Evolutionary conservation across 2,113 vertebrate genomes (phyloP).

Genomic region (Haliaeetus leucogaster): DNA sequence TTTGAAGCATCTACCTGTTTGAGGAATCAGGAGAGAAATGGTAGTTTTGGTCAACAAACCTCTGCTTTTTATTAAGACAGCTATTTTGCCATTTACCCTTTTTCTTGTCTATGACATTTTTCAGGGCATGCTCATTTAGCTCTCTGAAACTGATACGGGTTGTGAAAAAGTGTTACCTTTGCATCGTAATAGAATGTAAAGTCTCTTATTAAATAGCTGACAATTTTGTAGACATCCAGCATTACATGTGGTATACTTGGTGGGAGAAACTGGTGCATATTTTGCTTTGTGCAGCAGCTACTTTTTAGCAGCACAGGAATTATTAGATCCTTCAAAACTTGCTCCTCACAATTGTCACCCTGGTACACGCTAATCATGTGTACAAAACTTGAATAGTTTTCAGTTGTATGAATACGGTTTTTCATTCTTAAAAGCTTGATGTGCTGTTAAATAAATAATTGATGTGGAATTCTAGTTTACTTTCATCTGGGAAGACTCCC

Average conservation of each 20-base stretch:
- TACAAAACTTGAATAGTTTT: not conserved
- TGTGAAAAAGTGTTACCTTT: not conserved
- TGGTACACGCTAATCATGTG: not conserved
- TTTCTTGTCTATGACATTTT: not conserved
- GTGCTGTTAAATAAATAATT: not conserved
- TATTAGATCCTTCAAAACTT: not conserved
- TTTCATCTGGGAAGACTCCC: not conserved
- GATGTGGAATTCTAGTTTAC: not conserved
- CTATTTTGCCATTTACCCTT: not conserved
- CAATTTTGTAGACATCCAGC: not conserved
- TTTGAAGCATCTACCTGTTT: not conserved
- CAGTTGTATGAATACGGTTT: not conserved
- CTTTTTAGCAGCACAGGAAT: not conserved
- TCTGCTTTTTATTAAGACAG: not conserved
- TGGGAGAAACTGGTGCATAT: not conserved
- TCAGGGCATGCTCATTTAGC: not conserved
- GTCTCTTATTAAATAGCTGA: not conserved
- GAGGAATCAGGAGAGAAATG: not conserved
- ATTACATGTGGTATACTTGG: not conserved
- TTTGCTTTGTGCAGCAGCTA: not conserved
- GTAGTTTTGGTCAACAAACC: not conserved
- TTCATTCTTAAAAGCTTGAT: not conserved
- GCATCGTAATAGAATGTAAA: not conserved
- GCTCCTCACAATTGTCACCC: not conserved
- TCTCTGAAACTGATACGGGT: not conserved